Evolutionary conservation across 2,888 invertebrate genomes (phyloP).

Genomic region (Rhagium mordax): DNA sequence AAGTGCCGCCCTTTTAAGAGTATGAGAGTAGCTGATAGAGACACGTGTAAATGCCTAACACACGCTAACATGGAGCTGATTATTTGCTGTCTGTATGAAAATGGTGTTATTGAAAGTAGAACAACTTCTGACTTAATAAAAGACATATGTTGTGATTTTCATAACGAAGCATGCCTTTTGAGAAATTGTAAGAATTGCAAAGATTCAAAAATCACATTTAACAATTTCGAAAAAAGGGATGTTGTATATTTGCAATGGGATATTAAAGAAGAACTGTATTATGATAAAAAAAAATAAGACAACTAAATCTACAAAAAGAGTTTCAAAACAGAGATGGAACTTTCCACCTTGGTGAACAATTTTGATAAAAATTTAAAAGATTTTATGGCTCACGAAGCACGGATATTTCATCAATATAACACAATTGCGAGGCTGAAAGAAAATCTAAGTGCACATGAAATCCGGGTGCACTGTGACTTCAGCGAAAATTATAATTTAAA

Average conservation of each 20-base stretch:
- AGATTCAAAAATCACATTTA: not conserved
- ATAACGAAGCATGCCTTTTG: not conserved
- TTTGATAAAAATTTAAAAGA: not conserved
- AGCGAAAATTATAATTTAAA: not conserved
- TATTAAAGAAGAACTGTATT: not conserved
- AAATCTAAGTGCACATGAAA: not conserved
- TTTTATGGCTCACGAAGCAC: not conserved
- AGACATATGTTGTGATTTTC: not conserved
- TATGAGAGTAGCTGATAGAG: not conserved
- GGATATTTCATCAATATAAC: not conserved
- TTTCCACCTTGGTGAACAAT: not conserved
- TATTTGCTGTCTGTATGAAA: not conserved
- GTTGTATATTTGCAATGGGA: not conserved
- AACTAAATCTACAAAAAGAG: not conserved
- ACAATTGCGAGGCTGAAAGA: not conserved
- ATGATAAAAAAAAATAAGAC: not conserved
- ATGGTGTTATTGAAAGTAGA: not conserved
- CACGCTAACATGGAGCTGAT: not conserved
- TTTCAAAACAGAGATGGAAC: not conserved
- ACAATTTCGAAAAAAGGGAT: not conserved
- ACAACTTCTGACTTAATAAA: not conserved
- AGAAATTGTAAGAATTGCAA: not conserved
- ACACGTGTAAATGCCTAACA: not conserved
- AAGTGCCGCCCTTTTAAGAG: not conserved
- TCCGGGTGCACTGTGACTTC: not conserved